Evolutionary conservation across 30 jellyfish, hydroid and myxozoan genomes (phyloP).

Genomic region (Turritopsis dohrnii): DNA sequence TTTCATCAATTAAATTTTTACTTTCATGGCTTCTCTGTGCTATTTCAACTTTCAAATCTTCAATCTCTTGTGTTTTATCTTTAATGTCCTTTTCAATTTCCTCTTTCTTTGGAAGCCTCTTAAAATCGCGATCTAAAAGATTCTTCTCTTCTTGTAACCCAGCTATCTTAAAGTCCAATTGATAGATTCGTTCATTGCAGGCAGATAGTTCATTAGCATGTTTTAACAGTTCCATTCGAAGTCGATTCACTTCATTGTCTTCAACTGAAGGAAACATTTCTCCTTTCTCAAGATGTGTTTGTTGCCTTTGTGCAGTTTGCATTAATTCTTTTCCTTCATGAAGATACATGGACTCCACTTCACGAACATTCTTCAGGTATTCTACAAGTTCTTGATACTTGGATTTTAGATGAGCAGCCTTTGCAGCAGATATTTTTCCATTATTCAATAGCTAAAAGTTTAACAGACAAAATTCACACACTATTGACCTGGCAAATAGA

Average conservation of each 20-base stretch:
- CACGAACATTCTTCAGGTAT: constrained; percentile 47
- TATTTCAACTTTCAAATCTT: constrained; percentile 65
- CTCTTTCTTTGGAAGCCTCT: constrained; percentile 73
- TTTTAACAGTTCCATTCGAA: constrained; percentile 57
- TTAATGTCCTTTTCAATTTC: constrained; percentile 61
- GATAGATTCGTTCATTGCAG: constrained; percentile 58
- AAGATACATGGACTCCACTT: constrained; percentile 52
- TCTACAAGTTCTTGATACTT: constrained; percentile 54
- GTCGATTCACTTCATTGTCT: constrained; percentile 77
- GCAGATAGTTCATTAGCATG: constrained; percentile 71
- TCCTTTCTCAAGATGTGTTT: constrained; percentile 60
- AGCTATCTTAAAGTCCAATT: constrained; percentile 51
- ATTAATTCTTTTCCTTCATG: constrained; percentile 60
- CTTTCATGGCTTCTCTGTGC: constrained; percentile 80
- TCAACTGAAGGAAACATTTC: constrained; percentile 83
- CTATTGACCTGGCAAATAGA: not conserved
- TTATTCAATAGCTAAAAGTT: constrained; percentile 46
- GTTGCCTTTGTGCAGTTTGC: constrained; percentile 63
- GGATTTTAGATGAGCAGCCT: constrained; percentile 69
- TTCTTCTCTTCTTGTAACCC: constrained; percentile 68
- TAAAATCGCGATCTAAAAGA: constrained; percentile 59
- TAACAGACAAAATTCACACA: not conserved
- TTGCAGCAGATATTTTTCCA: constrained; percentile 67
- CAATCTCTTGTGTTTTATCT: constrained; percentile 49
- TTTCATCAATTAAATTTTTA: constrained; percentile 66